Base-by-base conservation (phyloP, 2,888 invertebrate species). In the Eilema griseolum region DNA sequence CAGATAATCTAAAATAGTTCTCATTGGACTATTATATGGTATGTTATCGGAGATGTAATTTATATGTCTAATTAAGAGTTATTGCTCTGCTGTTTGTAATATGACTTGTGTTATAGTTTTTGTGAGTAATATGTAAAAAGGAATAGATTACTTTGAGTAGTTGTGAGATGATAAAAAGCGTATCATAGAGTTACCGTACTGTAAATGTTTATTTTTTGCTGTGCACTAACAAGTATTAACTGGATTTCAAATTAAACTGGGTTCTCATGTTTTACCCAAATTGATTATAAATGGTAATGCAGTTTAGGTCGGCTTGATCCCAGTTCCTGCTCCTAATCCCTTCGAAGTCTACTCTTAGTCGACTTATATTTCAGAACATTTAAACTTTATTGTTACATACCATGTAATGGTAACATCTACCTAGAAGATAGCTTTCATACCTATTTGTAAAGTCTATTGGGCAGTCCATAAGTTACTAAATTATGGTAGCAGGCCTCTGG, bases 1-100 rank as follows among this genome's bases (percentile, higher is more conserved):
- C 73, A 65, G 77, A 73, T 82, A 75, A 81, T 76, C 77, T 80
- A 74, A 77, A 77, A 79, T 84, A 82, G 77, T 77, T 78, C 63
- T 71, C 65, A 73, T 76, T 78, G 24, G 60, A 57, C 75, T 78
- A 78, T 78, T 77, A 69, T 69, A 74, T 72, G 66, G 66, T 69
- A 63, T 73, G 70, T 75, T 79, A 82, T 82, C 80, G 64, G 63
- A 66, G 64, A 78, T 80, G 74, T 82, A 76, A 74, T 75, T 28
- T 76, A 66, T 75, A 82, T 70, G 63, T 68, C 65, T 72, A 76
- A 82, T 79, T 79, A 74, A 73, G 41, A 73, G 63, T 37, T 69
- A 73, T 59, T 67, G 67, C 52, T 66, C 20, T 24, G 33, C 20
- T 28, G 20, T 69, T 26, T 64, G 52, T 69, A 69, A 64, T 31